Conservation (phyloP, 2,797 vertebrate species). For the Protonibea diacanthus region DNA sequence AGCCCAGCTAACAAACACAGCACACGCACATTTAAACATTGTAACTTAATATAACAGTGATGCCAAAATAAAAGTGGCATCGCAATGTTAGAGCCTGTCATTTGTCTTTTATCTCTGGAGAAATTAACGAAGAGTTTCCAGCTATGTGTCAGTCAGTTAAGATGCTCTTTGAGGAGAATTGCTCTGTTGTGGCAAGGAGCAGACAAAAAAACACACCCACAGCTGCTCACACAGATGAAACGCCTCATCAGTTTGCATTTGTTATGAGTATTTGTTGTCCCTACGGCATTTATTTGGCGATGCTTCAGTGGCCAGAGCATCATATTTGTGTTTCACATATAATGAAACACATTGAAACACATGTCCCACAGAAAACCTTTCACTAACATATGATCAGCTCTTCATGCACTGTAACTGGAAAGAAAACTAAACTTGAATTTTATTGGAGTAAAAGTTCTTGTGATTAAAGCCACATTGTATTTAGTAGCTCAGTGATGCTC, state of each 20-base stretch:
- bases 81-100: background rate
- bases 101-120: conserved; percentile 1
- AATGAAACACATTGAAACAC: conserved; percentile 3
- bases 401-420: background rate
- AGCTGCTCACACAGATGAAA: background rate
- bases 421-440: background rate
- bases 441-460: background rate
- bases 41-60: background rate
- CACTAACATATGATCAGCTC: background rate
- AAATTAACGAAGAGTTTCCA: conserved; percentile 22
- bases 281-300: background rate
- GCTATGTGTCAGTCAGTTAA: background rate
- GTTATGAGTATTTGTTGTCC: background rate
- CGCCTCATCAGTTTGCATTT: conserved; percentile 17
- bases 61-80: background rate
- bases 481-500: too few species aligned
- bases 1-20: conserved; percentile 3
- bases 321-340: background rate
- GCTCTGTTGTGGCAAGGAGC: conserved; percentile 16
- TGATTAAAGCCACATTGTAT: background rate
- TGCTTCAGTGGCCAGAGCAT: background rate
- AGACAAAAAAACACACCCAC: conserved; percentile 4
- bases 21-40: background rate
- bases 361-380: background rate
- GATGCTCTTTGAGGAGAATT: conserved; percentile 4